phyloP scores from a whole-genome alignment of 2,797 vertebrate genomes.

The Acridotheres tristis region DNA sequence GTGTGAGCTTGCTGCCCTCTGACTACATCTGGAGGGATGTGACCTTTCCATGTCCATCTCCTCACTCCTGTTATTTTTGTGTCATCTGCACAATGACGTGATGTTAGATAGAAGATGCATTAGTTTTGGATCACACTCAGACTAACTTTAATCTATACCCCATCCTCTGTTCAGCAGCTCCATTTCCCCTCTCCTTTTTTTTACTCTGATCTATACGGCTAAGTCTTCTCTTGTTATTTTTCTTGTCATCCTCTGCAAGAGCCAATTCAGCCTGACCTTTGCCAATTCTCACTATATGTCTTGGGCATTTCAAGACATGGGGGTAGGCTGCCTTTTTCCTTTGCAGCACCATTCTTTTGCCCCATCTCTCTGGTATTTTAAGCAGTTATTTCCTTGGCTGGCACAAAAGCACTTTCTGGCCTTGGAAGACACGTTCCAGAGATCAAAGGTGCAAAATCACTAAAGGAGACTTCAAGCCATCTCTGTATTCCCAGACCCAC shows the following conservation, averaged over 20 bases:
- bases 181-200: not conserved
- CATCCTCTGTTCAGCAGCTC: not conserved
- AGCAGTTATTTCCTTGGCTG: conserved; percentile 7
- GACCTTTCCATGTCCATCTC: not conserved
- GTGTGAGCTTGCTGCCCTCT: not conserved
- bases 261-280: conserved; percentile 35
- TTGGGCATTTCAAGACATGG: conserved; percentile 14
- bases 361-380: not conserved
- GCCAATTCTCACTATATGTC: conserved; percentile 3
- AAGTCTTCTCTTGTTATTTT: conserved; percentile 14
- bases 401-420: conserved; percentile 3
- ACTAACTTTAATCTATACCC: conserved; percentile 4
- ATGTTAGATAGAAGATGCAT: not conserved
- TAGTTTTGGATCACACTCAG: not conserved
- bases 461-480: not conserved
- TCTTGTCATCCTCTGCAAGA: not conserved
- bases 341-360: not conserved
- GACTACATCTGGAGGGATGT: not conserved
- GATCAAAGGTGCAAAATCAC: conserved; percentile 18
- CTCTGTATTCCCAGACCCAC: not conserved
- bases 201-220: not conserved
- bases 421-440: not conserved
- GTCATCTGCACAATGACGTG: not conserved
- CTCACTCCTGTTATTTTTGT: not conserved
- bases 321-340: not conserved